Evolutionary conservation across 2,888 invertebrate genomes (phyloP), one percentile per base, ranked within the genome.

Genomic region (Silvanus unidentatus): DNA sequence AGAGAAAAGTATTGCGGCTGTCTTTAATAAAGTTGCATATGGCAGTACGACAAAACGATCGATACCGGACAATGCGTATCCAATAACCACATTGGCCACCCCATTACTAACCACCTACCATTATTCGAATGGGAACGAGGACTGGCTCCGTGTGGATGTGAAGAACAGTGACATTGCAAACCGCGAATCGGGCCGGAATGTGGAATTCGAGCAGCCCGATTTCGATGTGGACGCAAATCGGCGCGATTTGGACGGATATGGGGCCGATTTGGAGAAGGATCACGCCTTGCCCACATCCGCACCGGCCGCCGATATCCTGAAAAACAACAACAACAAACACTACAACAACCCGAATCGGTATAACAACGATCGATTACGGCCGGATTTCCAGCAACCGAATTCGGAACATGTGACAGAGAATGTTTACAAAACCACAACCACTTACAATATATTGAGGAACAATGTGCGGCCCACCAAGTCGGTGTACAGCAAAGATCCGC

Each of bases 291-390:
- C 85, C 12, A 86, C 85, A 52, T 83, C 84, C 46, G 85, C 85
- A 43, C 85, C 85, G 47, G 84, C 84, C 60, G 85, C 85, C n/a
- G 85, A 85, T 70, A 84, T 86, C 58, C 75, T 85, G 64, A 84
- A 86, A 72, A 83, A 85, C 64, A 83, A 85, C 71, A 84, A 82
- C 70, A 84, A 86, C 68, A 82, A 83, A 50, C 80, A 84, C 45
- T 84, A 85, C 69, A 83, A 83, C 55, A 86, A 86, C 73, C 85
- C 85, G 16, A 84, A 78, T 66, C 71, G 78, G 16, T 77, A 78
- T 52, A 71, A 72, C 52, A 72, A 73, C 53, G 73, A 73, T 44
- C 63, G 71, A 56, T 58, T 69, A 52, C 63, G 64, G 40, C 72
- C 72, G 2, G 69, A 70, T 45, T 65, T 62, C 44, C 54, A 59